Evolutionary conservation across 2,888 invertebrate genomes (phyloP).

Genomic region (Chironomus riparius): DNA sequence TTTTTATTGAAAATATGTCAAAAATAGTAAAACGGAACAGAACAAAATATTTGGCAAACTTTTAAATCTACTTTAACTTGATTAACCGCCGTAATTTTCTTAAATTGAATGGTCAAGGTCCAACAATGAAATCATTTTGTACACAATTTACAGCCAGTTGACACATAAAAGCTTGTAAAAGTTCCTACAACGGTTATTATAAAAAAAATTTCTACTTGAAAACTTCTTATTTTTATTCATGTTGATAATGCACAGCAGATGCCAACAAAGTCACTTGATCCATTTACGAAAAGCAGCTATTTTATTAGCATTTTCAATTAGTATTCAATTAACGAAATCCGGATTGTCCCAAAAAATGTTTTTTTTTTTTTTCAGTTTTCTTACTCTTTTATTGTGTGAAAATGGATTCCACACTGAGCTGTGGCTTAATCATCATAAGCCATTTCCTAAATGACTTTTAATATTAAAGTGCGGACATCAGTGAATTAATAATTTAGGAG

Average conservation of each 20-base stretch:
- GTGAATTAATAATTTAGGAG: neutral
- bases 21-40: no score
- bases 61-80: no score
- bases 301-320: neutral
- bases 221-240: neutral
- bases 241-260: neutral
- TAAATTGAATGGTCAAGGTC: neutral
- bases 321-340: neutral
- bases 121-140: no score
- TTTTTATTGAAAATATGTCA: no score
- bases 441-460: neutral
- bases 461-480: neutral
- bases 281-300: neutral
- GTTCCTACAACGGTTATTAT: neutral
- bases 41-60: no score
- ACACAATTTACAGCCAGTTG: neutral
- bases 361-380: neutral
- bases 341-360: neutral
- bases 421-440: neutral
- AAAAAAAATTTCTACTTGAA: neutral
- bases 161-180: neutral
- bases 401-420: neutral
- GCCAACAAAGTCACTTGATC: neutral
- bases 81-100: neutral
- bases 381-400: neutral